Conservation (phyloP, 2,888 invertebrate genomes). For the Nephrotoma appendiculata region DNA sequence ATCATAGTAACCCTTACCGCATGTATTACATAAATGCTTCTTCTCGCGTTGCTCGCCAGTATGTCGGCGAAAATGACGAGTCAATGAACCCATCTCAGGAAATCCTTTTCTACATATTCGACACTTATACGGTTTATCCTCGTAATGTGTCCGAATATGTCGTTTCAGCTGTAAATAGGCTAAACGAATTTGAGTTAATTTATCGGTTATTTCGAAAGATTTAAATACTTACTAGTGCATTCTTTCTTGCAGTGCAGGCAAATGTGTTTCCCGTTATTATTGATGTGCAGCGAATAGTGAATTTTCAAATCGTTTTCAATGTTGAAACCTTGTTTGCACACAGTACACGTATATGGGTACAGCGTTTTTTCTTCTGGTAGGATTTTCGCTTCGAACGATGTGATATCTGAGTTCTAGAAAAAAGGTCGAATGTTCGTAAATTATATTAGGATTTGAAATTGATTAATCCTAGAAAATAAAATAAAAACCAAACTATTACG, state of each 20-base stretch:
- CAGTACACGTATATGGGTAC: conserved; percentile 23
- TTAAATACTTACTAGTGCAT: conserved; percentile 31
- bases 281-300: conserved; percentile 34
- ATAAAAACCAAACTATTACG: neutral
- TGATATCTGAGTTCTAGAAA: neutral
- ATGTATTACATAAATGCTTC: conserved; percentile 34
- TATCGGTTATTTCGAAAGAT: neutral
- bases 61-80: conserved; percentile 38
- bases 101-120: conserved; percentile 36
- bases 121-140: conserved; percentile 36
- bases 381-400: neutral
- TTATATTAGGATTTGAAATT: neutral
- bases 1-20: conserved; percentile 36
- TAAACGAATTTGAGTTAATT: conserved; percentile 12
- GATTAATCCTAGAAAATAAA: neutral
- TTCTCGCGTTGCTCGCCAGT: conserved; percentile 36
- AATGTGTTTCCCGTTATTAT: conserved; percentile 24
- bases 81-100: conserved; percentile 37
- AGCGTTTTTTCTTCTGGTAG: neutral
- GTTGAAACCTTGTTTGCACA: conserved; percentile 35
- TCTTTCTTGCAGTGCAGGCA: conserved; percentile 37
- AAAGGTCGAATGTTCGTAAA: neutral
- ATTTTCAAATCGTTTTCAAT: conserved; percentile 35
- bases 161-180: conserved; percentile 32
- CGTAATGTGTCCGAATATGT: conserved; percentile 39